Percentiles rank a stretch among this genome's conserved stretches.
Evolutionary conservation across 2,888 invertebrate species (phyloP).

Genomic region (Drosophila greeni): DNA sequence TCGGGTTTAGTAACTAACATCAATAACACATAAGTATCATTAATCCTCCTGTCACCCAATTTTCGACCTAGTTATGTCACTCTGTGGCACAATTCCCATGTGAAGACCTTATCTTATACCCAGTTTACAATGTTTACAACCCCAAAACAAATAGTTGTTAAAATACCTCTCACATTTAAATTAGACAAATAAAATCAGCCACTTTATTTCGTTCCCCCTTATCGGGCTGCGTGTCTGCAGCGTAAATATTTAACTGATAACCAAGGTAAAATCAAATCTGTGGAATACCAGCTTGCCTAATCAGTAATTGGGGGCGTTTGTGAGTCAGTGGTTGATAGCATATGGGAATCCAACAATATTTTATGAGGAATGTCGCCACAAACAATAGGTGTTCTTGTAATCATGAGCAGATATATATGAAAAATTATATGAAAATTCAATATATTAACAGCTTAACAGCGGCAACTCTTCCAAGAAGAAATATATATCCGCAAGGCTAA

Average conservation of each 20-base stretch:
- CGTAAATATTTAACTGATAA: conserved; percentile 53
- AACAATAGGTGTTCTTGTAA: neutral
- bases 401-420: neutral
- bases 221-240: conserved; percentile 46
- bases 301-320: conserved; percentile 54
- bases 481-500: conserved; percentile 22
- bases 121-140: conserved; percentile 14
- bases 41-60: neutral
- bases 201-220: conserved; percentile 18
- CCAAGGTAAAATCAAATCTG: conserved; percentile 41
- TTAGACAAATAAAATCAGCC: conserved; percentile 11
- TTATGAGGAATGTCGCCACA: conserved; percentile 6
- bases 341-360: conserved; percentile 12
- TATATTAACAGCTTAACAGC: conserved; percentile 43
- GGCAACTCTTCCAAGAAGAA: conserved; percentile 9
- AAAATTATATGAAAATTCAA: conserved; percentile 20
- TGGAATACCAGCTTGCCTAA: conserved; percentile 29
- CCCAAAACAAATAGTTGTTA: conserved; percentile 20
- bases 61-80: conserved; percentile 22
- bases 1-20: conserved; percentile 21
- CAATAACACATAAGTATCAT: conserved; percentile 18
- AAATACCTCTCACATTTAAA: conserved; percentile 2
- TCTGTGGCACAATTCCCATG: conserved; percentile 20
- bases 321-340: conserved; percentile 48
- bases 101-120: conserved; percentile 15